Evolutionary conservation across 2,113 vertebrate species (phyloP).

Genomic region (Amblyornis subalaris): DNA sequence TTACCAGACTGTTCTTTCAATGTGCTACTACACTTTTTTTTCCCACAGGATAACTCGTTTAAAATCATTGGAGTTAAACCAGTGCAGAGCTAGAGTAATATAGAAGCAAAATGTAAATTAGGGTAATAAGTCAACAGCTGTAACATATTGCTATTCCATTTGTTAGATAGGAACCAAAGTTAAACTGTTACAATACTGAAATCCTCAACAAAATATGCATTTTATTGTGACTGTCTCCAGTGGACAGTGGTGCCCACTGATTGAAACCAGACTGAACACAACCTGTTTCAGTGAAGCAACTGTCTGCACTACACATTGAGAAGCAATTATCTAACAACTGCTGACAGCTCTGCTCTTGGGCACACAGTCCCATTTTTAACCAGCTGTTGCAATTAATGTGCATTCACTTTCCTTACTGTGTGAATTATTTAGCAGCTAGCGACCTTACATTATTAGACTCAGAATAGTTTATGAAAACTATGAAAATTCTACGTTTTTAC

Average conservation of each 20-base stretch:
- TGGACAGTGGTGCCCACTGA: neutral
- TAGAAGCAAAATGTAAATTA: neutral
- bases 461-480: neutral
- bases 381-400: conserved; percentile 17
- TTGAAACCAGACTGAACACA: neutral
- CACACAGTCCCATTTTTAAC: neutral
- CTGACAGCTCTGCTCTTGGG: conserved; percentile 25
- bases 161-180: neutral
- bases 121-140: neutral
- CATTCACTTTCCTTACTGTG: neutral
- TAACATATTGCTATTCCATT: neutral
- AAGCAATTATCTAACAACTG: conserved; percentile 54
- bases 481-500: neutral
- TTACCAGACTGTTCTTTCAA: neutral
- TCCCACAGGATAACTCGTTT: neutral
- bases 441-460: neutral
- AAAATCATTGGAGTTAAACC: neutral
- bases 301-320: neutral
- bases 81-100: neutral
- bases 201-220: neutral
- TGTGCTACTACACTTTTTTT: neutral
- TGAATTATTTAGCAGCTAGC: neutral
- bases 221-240: neutral
- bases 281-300: neutral
- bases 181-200: neutral